These are phyloP conservation scores for Dicyrtoma fusca DNA, from an alignment of 2,888 invertebrate genomes.

Conservation along the genomic window DNA sequence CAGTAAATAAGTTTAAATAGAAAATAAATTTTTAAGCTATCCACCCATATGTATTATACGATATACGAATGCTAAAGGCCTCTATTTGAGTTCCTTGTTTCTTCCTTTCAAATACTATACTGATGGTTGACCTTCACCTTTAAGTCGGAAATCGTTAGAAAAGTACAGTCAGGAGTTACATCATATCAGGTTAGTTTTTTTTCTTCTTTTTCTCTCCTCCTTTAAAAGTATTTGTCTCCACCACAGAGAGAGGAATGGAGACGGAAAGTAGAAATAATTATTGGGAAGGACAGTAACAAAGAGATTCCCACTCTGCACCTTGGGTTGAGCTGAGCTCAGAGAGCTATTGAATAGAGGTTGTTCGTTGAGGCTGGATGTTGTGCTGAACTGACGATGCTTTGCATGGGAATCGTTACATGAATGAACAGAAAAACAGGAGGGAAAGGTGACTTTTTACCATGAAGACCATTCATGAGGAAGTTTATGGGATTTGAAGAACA, in stretches of 20 bases:
- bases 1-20: too few relatives aligned
- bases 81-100: constrained; percentile 22
- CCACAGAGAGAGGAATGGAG: neutral
- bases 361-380: too few relatives aligned
- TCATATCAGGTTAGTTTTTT: neutral
- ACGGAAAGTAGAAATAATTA: constrained; percentile 13
- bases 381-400: neutral
- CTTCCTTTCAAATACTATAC: constrained; percentile 22
- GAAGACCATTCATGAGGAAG: constrained; percentile 47
- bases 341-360: too few relatives aligned
- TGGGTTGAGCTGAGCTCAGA: too few relatives aligned
- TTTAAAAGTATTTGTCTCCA: neutral
- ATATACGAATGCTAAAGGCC: neutral
- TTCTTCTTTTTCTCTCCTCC: neutral
- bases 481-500: constrained; percentile 54
- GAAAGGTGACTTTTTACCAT: constrained; percentile 40
- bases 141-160: constrained; percentile 18
- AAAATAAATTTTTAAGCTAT: too few relatives aligned
- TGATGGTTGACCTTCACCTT: constrained; percentile 33
- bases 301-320: neutral
- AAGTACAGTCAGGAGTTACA: constrained; percentile 10
- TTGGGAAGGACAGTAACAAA: constrained; percentile 21
- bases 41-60: too few relatives aligned
- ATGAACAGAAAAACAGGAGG: constrained; percentile 30
- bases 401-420: constrained; percentile 20